Evolutionary conservation across 2,113 vertebrate genomes (phyloP).

Genomic region (Scortum barcoo): DNA sequence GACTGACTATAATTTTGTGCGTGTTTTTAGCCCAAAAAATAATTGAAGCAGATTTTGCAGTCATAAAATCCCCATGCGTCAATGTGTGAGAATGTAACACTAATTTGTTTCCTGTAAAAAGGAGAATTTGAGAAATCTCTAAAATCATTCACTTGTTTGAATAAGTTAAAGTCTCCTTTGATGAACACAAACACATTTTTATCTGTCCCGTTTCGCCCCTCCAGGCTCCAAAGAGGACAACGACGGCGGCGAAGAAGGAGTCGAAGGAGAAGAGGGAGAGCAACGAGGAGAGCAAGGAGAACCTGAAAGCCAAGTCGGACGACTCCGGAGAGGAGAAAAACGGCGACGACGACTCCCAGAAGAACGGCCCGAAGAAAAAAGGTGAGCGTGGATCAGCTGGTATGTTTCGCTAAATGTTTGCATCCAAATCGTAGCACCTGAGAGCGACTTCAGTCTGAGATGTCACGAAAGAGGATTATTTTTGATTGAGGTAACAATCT

Average conservation of each 20-base stretch:
- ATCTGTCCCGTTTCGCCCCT: conserved; percentile 9
- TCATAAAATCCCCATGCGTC: background rate
- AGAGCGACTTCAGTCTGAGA: background rate
- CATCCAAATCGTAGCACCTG: background rate
- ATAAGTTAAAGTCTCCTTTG: background rate
- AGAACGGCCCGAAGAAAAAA: conserved; percentile 94
- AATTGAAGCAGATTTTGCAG: background rate
- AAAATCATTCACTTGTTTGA: background rate
- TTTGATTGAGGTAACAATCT: background rate
- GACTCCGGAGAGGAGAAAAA: conserved; percentile 98
- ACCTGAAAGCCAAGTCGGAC: conserved; percentile 94
- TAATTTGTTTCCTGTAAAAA: background rate
- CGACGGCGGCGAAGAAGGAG: conserved; percentile 88
- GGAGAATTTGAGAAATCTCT: too few relatives aligned
- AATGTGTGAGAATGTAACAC: background rate
- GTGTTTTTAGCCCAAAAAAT: background rate
- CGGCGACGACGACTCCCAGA: conserved; percentile 93
- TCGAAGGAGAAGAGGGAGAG: conserved; percentile 93
- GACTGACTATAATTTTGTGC: background rate
- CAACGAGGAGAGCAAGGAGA: conserved; percentile 94
- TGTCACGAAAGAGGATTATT: background rate
- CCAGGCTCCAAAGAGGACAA: conserved; percentile 86
- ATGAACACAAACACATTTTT: background rate
- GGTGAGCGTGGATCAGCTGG: conserved; percentile 77
- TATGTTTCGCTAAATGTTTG: background rate